These are phyloP conservation scores for Istiophorus platypterus DNA, from an alignment of 2,113 vertebrate species.

Conservation along the genomic window DNA sequence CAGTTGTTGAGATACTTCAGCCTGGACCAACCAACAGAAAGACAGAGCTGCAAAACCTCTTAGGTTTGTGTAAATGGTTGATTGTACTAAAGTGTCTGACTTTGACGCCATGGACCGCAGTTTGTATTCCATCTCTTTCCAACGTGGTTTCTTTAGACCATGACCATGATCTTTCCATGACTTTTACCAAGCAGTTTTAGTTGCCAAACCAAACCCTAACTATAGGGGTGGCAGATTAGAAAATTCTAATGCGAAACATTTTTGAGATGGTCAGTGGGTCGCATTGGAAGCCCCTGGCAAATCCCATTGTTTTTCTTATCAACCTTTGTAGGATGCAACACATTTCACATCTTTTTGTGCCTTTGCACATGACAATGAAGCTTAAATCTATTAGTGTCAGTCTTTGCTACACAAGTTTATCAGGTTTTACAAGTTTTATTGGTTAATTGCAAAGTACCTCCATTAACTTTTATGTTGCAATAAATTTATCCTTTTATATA, in stretches of 20 bases:
- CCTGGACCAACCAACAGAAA: not conserved
- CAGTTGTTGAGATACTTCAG: not conserved
- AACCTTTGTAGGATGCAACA: not conserved
- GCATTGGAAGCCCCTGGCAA: not conserved
- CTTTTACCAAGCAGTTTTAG: not conserved
- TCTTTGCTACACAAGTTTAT: not conserved
- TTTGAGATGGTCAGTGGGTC: not conserved
- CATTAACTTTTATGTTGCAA: not conserved
- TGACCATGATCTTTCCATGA: constrained; percentile 6
- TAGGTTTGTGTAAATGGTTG: not conserved
- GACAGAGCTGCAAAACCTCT: not conserved
- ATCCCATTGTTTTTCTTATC: not conserved
- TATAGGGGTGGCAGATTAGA: not conserved
- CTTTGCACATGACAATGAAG: not conserved
- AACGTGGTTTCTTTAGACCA: constrained; percentile 3
- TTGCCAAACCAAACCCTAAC: constrained; percentile 29
- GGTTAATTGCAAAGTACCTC: not conserved
- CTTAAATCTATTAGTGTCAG: not conserved
- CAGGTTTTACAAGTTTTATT: not conserved
- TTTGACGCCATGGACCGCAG: constrained; percentile 20
- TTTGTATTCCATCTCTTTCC: not conserved
- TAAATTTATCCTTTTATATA: no score
- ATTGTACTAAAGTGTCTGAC: not conserved
- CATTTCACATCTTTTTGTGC: not conserved
- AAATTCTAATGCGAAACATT: not conserved